phyloP scores from a whole-genome alignment of 2,888 invertebrate genomes.

The Lepidonotus clava region DNA sequence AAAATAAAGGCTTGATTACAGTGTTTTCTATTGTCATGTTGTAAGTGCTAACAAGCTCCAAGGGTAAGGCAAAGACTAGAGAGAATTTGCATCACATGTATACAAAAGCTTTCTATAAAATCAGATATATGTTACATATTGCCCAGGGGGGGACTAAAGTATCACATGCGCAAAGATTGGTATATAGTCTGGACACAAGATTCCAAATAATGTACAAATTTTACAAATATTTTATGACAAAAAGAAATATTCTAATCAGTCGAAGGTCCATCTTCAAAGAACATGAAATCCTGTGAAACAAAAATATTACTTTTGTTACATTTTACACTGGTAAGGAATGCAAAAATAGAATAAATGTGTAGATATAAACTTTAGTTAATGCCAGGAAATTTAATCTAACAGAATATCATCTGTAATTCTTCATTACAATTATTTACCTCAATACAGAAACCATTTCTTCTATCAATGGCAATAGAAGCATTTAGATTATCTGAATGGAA shows the following conservation, averaged over 20 bases:
- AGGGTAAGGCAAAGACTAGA: no score
- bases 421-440: background rate
- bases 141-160: no score
- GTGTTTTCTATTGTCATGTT: no score
- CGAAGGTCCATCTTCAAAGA: slow-evolving; percentile 12
- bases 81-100: background rate
- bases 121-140: background rate
- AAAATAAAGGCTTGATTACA: no score
- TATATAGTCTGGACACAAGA: background rate
- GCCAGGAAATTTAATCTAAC: background rate
- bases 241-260: no score
- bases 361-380: background rate
- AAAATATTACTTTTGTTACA: background rate
- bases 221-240: background rate
- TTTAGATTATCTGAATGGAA: no score
- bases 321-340: background rate
- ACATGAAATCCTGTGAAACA: slow-evolving; percentile 24
- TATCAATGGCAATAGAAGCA: background rate
- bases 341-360: background rate
- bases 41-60: no score
- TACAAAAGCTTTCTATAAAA: background rate
- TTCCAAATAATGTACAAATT: background rate
- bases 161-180: background rate
- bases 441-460: background rate
- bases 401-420: background rate